Conservation (phyloP, 2,888 invertebrate genomes). For the Eupithecia pulchellata region DNA sequence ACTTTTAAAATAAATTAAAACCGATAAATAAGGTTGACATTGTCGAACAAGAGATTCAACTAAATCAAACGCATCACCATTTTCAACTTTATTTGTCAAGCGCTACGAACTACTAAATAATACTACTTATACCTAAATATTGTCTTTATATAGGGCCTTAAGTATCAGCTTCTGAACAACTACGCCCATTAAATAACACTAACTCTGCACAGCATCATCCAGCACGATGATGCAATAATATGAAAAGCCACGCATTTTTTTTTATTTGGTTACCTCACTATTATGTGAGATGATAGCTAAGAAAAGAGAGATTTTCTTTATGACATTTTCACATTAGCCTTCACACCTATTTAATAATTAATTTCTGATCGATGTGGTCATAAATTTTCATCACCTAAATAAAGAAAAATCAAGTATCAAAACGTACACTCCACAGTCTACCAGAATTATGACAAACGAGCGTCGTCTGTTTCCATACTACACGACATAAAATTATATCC, state of each 20-base stretch:
- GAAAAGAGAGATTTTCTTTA: neutral
- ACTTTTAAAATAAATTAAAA: too few species aligned
- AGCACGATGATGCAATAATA: neutral
- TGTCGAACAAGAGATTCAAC: too few species aligned
- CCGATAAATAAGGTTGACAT: too few species aligned
- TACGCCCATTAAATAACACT: neutral
- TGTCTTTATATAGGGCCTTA: too few species aligned
- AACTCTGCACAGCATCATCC: neutral
- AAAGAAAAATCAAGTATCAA: slow-evolving; percentile 66
- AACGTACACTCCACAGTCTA: slow-evolving; percentile 36
- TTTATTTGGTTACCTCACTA: neutral
- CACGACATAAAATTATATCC: slow-evolving; percentile 77
- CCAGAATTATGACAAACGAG: slow-evolving; percentile 78
- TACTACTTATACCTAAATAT: too few species aligned
- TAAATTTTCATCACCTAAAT: neutral
- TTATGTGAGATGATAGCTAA: neutral
- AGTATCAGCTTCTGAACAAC: neutral
- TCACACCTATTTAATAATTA: neutral
- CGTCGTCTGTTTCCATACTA: slow-evolving; percentile 72
- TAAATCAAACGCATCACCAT: too few species aligned
- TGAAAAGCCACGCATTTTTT: neutral
- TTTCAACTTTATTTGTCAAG: too few species aligned
- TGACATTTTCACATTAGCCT: neutral
- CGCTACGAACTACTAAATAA: too few species aligned
- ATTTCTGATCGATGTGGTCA: neutral